phyloP scores from a whole-genome alignment of 92 coral and sea anemone species.

The Porites rus region DNA sequence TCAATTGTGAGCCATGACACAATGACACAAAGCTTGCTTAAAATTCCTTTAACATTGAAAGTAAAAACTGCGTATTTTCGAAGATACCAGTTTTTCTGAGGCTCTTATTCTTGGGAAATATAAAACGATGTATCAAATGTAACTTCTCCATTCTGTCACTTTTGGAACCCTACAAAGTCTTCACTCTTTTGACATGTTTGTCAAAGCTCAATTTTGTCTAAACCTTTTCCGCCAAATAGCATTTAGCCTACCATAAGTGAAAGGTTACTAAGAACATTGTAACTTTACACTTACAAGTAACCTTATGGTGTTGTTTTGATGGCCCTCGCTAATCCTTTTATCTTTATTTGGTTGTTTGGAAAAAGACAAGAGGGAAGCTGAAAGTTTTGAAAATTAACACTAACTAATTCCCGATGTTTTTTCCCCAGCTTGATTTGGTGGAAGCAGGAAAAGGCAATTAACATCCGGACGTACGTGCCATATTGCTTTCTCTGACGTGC shows the following conservation, averaged over 20 bases:
- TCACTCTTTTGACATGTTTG: neutral
- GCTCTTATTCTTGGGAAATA: neutral
- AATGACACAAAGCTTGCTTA: slow-evolving; percentile 2
- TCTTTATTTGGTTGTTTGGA: neutral
- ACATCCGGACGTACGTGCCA: slow-evolving; percentile 3
- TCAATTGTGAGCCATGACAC: slow-evolving; percentile 31
- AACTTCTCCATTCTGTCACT: neutral
- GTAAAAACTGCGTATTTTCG: neutral
- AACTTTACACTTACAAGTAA: neutral
- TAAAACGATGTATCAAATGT: neutral
- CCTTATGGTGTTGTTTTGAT: slow-evolving; percentile 11
- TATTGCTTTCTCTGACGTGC: slow-evolving; percentile 17
- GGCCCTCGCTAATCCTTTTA: neutral
- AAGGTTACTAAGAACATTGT: neutral
- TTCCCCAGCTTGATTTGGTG: slow-evolving; percentile 11
- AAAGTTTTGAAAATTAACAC: slow-evolving; percentile 12
- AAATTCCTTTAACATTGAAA: slow-evolving; percentile 9
- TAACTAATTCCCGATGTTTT: slow-evolving; percentile 6
- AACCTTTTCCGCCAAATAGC: slow-evolving; percentile 7
- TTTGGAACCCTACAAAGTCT: neutral
- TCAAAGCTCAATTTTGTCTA: slow-evolving; percentile 3
- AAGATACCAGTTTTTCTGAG: too few relatives aligned
- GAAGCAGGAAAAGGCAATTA: slow-evolving; percentile 28
- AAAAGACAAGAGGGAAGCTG: slow-evolving; percentile 15
- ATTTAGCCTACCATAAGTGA: neutral